These are phyloP conservation scores for Carassius carassius DNA, from an alignment of 2,113 vertebrate species.

Conservation along the genomic window DNA sequence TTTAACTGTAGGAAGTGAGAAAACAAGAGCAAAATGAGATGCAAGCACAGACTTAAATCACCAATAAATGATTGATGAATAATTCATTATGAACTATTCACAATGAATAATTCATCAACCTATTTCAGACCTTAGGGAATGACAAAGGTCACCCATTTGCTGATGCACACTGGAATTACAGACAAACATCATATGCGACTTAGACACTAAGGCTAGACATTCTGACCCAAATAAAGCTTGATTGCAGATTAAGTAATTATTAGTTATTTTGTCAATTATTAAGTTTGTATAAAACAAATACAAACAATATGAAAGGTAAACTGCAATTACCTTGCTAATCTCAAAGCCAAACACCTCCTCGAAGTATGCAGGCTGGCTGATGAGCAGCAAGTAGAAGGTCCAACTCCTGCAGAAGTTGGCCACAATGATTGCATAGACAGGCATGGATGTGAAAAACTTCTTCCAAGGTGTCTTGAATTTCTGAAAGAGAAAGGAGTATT, in stretches of 20 bases:
- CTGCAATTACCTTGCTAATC: constrained; percentile 91
- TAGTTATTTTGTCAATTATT: not conserved
- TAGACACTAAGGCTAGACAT: not conserved
- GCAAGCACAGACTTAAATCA: constrained; percentile 42
- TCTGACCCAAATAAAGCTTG: constrained; percentile 1
- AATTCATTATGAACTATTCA: constrained; percentile 42
- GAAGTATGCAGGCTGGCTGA: constrained; percentile 98
- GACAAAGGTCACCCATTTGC: constrained; percentile 49
- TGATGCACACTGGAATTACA: constrained; percentile 35
- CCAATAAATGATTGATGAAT: constrained; percentile 49
- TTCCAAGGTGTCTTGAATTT: constrained; percentile 99
- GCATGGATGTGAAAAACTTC: constrained; percentile 99
- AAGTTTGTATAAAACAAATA: not conserved
- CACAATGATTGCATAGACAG: constrained; percentile 99
- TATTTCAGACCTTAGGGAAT: constrained; percentile 26
- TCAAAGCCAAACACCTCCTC: constrained; percentile 99
- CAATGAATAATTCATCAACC: constrained; percentile 51
- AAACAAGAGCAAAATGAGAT: constrained; percentile 34
- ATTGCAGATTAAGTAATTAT: not conserved
- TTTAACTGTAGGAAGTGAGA: constrained; percentile 28
- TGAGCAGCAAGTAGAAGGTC: constrained; percentile 97
- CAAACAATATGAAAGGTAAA: not conserved
- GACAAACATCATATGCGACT: not conserved
- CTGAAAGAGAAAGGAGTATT: constrained; percentile 67
- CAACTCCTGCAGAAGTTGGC: constrained; percentile 99